Evolutionary conservation across 2,888 invertebrate genomes (phyloP).

Genomic region (Ophion ventricosus): DNA sequence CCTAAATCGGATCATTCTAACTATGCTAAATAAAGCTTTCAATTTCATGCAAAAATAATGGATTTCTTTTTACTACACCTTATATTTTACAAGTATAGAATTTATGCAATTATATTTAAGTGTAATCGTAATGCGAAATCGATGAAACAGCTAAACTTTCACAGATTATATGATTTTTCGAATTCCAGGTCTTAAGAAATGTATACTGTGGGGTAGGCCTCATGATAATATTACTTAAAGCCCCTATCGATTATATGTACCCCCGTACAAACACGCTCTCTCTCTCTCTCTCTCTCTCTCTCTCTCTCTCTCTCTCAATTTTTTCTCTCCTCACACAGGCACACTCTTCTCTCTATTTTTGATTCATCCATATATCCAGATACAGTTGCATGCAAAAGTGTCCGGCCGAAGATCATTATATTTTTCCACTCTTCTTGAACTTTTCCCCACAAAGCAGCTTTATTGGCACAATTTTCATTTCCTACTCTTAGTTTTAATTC

Average conservation of each 20-base stretch:
- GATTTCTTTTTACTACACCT: no score
- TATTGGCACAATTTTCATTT: no score
- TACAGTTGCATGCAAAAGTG: no score
- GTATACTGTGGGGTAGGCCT: conserved; percentile 80
- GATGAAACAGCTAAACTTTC: conserved; percentile 72
- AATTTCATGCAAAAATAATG: no score
- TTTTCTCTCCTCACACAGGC: not conserved
- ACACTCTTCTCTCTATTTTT: not conserved
- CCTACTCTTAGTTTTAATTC: no score
- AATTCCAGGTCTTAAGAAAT: conserved; percentile 81
- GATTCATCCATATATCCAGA: no score
- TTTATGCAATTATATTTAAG: conserved; percentile 39
- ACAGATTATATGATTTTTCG: conserved; percentile 80
- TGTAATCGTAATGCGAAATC: conserved; percentile 49
- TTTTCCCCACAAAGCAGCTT: no score
- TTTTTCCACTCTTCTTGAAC: not conserved
- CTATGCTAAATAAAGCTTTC: no score
- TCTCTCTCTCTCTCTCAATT: not conserved
- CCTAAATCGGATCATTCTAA: no score
- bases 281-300: conserved; percentile 35
- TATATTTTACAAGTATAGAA: not conserved
- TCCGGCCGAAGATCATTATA: no score
- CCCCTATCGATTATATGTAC: conserved; percentile 58
- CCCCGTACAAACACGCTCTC: conserved; percentile 53
- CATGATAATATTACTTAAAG: conserved; percentile 64